Conservation (phyloP, 2,113 vertebrate genomes). For the Paramormyrops kingsleyae region DNA sequence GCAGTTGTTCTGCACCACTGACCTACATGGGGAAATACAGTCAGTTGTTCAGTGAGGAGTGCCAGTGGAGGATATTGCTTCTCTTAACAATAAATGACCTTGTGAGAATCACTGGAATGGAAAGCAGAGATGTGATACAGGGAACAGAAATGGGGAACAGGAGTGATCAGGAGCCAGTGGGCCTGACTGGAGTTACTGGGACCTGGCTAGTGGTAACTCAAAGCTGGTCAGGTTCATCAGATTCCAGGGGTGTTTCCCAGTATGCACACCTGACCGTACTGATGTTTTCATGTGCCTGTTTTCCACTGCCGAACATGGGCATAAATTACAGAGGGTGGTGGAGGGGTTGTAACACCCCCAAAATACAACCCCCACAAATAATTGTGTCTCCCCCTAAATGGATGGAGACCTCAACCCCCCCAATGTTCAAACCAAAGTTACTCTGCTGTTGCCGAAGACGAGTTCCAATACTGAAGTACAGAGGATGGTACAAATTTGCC, state of each 20-base stretch:
- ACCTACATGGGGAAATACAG: no score
- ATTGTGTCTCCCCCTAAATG: no score
- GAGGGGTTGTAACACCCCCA: no score
- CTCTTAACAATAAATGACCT: background rate
- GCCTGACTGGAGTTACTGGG: background rate
- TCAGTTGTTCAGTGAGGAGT: background rate
- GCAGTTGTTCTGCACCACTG: background rate
- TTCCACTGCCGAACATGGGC: background rate
- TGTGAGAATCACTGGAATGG: background rate
- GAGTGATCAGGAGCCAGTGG: background rate
- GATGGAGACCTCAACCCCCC: no score
- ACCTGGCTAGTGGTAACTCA: background rate
- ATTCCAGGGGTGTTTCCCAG: background rate
- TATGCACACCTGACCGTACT: background rate
- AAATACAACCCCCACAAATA: no score
- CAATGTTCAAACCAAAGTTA: no score
- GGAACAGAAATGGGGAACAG: background rate
- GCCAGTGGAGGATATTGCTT: background rate
- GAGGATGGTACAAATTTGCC: background rate
- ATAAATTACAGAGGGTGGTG: no score
- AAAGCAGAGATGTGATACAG: background rate
- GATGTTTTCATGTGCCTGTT: background rate
- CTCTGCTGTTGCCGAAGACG: background rate
- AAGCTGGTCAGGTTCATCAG: background rate
- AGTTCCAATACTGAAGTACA: background rate